Conservation (phyloP, 1,140 invertebrate species). For the Elymnias hypermnestra region DNA sequence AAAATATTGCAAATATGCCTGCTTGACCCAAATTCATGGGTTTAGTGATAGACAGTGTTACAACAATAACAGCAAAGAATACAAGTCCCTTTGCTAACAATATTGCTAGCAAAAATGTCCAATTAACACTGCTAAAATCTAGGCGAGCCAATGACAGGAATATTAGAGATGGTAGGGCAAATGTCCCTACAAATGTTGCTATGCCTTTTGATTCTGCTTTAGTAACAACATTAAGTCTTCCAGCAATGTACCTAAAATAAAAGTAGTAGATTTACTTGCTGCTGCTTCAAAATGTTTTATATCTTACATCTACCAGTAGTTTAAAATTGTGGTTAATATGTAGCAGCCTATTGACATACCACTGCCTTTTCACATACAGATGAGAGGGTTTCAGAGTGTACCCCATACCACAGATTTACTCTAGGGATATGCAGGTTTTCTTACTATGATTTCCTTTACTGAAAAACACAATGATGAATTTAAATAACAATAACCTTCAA, state of each 20-base stretch:
- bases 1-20: conserved; percentile 95
- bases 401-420: no score
- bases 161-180: conserved; percentile 93
- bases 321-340: no score
- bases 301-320: no score
- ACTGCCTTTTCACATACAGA: no score
- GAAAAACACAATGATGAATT: no score
- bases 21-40: conserved; percentile 89
- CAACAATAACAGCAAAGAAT: conserved; percentile 87
- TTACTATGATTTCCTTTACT: no score
- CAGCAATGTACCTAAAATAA: conserved; percentile 89
- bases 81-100: conserved; percentile 90
- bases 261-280: no score
- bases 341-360: no score
- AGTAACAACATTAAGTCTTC: conserved; percentile 89
- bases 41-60: conserved; percentile 87
- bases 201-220: conserved; percentile 93
- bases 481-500: no score
- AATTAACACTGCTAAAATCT: conserved; percentile 90
- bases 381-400: no score
- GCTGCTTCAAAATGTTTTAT: no score
- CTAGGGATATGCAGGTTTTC: no score
- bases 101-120: conserved; percentile 92
- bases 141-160: conserved; percentile 93
- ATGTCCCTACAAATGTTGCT: conserved; percentile 94